Evolutionary conservation across 2,797 vertebrate genomes (phyloP), one percentile per base, ranked within the genome.

Genomic region (Siniperca scherzeri): DNA sequence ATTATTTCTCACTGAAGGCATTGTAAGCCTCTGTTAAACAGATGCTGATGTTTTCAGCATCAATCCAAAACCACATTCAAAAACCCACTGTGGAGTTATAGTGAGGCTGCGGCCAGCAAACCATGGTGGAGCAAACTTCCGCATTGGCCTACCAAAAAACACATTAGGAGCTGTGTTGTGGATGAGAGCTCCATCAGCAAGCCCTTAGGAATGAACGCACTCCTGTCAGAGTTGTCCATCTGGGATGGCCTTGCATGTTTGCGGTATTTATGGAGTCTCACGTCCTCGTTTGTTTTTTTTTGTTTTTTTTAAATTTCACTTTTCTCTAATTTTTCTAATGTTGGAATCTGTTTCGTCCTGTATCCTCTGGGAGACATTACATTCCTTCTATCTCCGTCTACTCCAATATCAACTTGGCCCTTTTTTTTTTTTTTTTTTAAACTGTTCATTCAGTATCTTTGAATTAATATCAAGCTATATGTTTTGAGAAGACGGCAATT

Each of bases 241-340:
- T 11, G 16, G 60, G 75, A 72, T 22, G 11, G 59, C 64, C 77
- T 86, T 2, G 36, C 85, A 80, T 92, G 84, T 89, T 86, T 93
- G 91, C 86, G 90, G 83, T 92, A 72, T 91, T 91, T 81, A 78
- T 87, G 81, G 77, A 89, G 85, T 85, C 74, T 44, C 56, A 59
- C 7, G 3, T 87, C 89, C 70, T 88, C 72, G 64, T 60, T 33
- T 76, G 27, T 27, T 27, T 27, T 27, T 27, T 2, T 27, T 27
- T 27, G 48, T 85, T 83, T 61, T 40, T 10, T 40, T 40, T 40
- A 73, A 83, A 79, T 56, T 56, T 78, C 19, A 46, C 17, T 69
- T 64, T 71, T 81, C 53, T 48, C 42, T 74, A 6, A 7, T 87
- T 91, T 88, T 85, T 88, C 75, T 80, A 48, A 33, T 61, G 40